phyloP scores from a whole-genome alignment of 2,797 vertebrate genomes.

The Neopelma chrysocephalum region DNA sequence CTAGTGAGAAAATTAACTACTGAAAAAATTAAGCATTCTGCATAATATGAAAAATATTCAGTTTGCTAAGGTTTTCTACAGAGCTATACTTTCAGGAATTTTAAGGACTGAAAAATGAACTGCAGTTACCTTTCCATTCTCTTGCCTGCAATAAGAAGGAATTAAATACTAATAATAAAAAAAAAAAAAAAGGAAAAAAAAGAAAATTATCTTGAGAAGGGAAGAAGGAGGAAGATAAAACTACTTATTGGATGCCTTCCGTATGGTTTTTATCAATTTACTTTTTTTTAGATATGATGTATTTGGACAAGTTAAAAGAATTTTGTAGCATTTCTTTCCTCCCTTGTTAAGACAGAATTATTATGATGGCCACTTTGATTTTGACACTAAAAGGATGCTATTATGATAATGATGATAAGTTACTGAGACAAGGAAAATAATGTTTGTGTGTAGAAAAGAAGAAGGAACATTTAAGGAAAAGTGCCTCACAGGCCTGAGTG shows the following conservation, averaged over 20 bases:
- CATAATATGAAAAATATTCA: background rate
- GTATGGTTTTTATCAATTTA: background rate
- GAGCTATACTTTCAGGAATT: background rate
- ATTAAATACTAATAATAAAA: background rate
- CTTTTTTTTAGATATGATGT: background rate
- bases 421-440: background rate
- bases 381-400: background rate
- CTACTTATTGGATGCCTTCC: background rate
- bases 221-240: background rate
- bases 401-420: background rate
- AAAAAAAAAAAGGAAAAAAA: background rate
- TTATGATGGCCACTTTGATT: background rate
- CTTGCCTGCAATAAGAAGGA: background rate
- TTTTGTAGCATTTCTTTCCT: background rate
- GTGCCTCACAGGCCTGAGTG: background rate
- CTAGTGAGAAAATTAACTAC: background rate
- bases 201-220: background rate
- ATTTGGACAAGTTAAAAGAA: background rate
- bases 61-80: background rate
- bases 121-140: background rate
- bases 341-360: background rate
- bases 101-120: background rate
- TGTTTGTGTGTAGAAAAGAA: background rate
- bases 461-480: background rate
- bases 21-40: background rate